Conservation (phyloP, 2,797 vertebrate species). For the Sebastes trivittatus region DNA sequence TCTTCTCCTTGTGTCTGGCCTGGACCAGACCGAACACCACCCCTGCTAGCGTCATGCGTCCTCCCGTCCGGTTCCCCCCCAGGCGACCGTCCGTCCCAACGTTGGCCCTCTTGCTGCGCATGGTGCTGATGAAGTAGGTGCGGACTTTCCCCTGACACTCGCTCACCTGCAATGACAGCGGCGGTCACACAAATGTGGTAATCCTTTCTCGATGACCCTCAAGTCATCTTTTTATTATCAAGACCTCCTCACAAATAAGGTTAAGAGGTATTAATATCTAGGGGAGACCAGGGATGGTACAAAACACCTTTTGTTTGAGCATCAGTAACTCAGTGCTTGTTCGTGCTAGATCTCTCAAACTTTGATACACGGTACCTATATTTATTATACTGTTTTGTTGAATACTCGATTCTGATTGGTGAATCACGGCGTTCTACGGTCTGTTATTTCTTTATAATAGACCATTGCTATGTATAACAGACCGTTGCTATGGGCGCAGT, state of each 20-base stretch:
- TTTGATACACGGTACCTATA: no score
- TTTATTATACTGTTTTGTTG: no score
- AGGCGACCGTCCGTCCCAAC: background rate
- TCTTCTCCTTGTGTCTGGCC: conserved; percentile 78
- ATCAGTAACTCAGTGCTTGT: no score
- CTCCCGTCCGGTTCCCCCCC: conserved; percentile 29
- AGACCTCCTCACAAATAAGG: background rate
- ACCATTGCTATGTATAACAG: no score
- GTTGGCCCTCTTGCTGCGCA: conserved; percentile 59
- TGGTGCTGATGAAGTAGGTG: conserved; percentile 83
- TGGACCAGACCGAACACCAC: conserved; percentile 81
- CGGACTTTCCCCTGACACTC: conserved; percentile 80
- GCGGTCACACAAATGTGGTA: background rate
- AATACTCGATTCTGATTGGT: no score
- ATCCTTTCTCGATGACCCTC: background rate
- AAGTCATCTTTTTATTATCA: background rate
- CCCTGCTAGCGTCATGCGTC: conserved; percentile 74
- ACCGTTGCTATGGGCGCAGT: no score
- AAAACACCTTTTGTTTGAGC: no score
- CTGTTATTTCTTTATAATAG: no score
- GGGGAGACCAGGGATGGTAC: no score
- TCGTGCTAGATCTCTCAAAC: no score
- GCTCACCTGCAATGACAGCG: conserved; percentile 68
- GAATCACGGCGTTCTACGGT: accelerated
- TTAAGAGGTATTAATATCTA: background rate